phyloP scores from a whole-genome alignment of 2,113 vertebrate genomes.

The Cyrtonyx montezumae region DNA sequence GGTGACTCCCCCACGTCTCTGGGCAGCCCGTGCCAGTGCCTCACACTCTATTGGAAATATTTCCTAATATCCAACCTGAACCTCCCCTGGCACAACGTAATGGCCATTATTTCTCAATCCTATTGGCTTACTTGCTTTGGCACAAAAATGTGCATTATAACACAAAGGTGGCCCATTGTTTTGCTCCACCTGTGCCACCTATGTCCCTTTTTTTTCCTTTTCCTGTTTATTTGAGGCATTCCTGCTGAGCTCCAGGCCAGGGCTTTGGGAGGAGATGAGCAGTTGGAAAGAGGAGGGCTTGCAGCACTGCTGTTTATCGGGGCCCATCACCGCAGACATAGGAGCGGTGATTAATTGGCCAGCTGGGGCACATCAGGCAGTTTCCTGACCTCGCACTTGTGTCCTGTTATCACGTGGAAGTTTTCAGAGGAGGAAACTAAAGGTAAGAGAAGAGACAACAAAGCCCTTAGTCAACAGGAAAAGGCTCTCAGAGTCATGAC shows the following conservation, averaged over 20 bases:
- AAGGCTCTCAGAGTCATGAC: not conserved
- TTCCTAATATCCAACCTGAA: no score
- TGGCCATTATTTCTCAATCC: no score
- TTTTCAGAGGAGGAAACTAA: not conserved
- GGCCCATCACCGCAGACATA: not conserved
- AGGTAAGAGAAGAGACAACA: not conserved
- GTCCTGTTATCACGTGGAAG: not conserved
- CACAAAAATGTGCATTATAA: not conserved
- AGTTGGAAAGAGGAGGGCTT: not conserved
- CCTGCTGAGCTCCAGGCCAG: not conserved
- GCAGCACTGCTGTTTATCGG: not conserved
- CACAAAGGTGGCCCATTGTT: accelerated
- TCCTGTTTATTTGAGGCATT: not conserved
- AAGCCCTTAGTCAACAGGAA: not conserved
- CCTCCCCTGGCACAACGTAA: no score
- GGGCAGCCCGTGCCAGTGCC: no score
- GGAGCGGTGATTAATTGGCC: not conserved
- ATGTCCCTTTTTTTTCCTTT: not conserved
- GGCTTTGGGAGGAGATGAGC: not conserved
- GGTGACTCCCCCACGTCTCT: no score
- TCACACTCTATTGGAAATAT: no score
- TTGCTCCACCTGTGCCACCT: not conserved
- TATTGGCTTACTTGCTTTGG: not conserved
- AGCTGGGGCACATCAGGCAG: not conserved
- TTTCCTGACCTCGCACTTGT: conserved; percentile 3